Conservation (phyloP, 2,797 vertebrate species). For the Myoxocephalus aenaeus region DNA sequence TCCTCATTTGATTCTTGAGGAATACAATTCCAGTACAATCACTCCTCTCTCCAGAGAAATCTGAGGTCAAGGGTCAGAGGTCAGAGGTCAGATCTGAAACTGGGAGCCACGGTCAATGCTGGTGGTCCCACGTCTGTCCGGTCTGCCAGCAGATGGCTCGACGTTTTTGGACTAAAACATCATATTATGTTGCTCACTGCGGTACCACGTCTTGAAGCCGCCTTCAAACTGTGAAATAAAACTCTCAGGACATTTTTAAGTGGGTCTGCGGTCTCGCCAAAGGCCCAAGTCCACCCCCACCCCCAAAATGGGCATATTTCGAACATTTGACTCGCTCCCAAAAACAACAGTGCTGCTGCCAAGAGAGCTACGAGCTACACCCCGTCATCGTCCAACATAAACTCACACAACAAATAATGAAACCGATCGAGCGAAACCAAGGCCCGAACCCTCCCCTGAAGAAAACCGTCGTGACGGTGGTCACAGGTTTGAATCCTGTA, state of each 20-base stretch:
- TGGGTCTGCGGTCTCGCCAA: conserved; percentile 55
- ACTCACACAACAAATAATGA: conserved; percentile 71
- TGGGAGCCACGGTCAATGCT: neutral
- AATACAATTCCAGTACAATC: neutral
- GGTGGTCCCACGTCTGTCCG: neutral
- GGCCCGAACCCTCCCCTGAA: conserved; percentile 6
- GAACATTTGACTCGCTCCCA: conserved; percentile 73
- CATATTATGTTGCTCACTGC: neutral
- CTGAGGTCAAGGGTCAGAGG: conserved; percentile 1
- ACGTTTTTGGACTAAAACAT: neutral
- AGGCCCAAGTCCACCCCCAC: conserved; percentile 44
- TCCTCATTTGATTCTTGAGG: neutral
- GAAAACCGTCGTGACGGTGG: too few species aligned
- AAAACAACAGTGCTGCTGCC: conserved; percentile 72
- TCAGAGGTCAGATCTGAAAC: conserved; percentile 6
- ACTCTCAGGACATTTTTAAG: conserved; percentile 59
- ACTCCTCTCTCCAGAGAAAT: neutral
- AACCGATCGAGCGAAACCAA: conserved; percentile 49
- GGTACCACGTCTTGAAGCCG: neutral
- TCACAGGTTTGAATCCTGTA: conserved; percentile 33
- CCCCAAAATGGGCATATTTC: conserved; percentile 63
- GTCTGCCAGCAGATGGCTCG: neutral
- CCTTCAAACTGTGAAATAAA: conserved; percentile 18
- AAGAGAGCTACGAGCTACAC: conserved; percentile 67
- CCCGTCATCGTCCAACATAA: conserved; percentile 68